Evolutionary conservation across 2,113 vertebrate species (phyloP), one percentile per base, ranked within the genome.

Genomic region (Saimiri boliviensis): DNA sequence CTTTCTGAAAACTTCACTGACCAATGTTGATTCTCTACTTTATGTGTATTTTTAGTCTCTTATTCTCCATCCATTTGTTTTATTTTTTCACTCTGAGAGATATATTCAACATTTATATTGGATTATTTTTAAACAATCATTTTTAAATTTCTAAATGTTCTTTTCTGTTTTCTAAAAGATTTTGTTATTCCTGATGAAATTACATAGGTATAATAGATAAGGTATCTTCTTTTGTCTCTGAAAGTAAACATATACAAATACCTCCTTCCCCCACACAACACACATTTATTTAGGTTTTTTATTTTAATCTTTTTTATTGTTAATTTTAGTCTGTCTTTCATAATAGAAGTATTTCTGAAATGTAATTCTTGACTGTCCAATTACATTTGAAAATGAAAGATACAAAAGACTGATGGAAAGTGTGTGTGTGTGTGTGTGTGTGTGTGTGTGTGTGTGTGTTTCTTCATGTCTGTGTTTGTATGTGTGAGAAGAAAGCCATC

Each of bases 101-200:
- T 73, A 73, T 93, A 35, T 81, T 95, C 9, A 85, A 8, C 0
- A 4, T 81, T 81, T 92, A 56, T 45, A n/a, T n/a, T 60, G 5
- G 25, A 40, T 80, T 79, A 58, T 52, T 83, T 76, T 71, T 77
- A 0, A 3, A 77, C 8, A 82, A 27, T 13, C 2, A 73, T 47
- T 90, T 92, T 95, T 90, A 54, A 91, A 58, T 91, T 82, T 86
- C 14, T 76, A 86, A 86, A 20, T 49, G 11, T 45, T 82, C n/a
- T 92, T 89, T 90, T 14, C 21, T 71, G 0, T 82, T 66, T 93
- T 91, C 49, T 80, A 58, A 96, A 71, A 74, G 8, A 73, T 83
- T 76, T 40, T 92, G 1, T 81, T 2, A 73, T 58, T 91, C 63
- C 52, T 76, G 35, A 74, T 84, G 16, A 96, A 60, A 74, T 86